phyloP scores from a whole-genome alignment of 2,888 invertebrate species.

The Drosophila maculinotata region DNA sequence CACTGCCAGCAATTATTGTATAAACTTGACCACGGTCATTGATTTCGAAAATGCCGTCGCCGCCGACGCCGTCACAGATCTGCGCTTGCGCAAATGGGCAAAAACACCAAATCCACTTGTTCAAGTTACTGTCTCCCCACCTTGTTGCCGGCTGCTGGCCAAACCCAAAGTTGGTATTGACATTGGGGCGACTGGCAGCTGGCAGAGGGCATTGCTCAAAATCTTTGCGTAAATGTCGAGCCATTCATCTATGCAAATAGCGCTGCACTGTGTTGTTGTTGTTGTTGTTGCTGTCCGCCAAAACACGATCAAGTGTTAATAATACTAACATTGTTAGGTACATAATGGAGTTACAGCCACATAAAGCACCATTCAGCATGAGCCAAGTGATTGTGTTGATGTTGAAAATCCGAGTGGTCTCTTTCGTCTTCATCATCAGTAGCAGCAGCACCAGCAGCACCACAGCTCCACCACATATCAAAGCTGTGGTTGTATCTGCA shows the following conservation, averaged over 20 bases:
- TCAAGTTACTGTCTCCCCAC: no score
- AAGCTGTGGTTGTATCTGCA: constrained; percentile 5
- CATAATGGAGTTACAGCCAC: constrained; percentile 40
- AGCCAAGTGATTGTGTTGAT: constrained; percentile 58
- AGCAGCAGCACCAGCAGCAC: constrained; percentile 5
- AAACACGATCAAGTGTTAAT: constrained; percentile 40
- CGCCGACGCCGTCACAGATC: constrained; percentile 42
- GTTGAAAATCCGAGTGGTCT: constrained; percentile 47
- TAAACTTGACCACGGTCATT: constrained; percentile 81
- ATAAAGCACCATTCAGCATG: constrained; percentile 55
- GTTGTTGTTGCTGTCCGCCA: constrained; percentile 13
- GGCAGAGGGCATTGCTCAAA: constrained; percentile 50
- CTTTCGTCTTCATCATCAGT: constrained; percentile 45
- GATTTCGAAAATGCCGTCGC: constrained; percentile 75
- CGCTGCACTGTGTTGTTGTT: constrained; percentile 9
- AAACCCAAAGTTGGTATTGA: constrained; percentile 47
- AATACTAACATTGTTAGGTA: constrained; percentile 44
- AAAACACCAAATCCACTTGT: neutral
- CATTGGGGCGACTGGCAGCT: constrained; percentile 52
- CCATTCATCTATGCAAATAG: constrained; percentile 51
- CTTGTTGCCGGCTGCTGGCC: no score
- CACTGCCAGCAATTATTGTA: constrained; percentile 61
- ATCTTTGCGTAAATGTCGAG: constrained; percentile 52
- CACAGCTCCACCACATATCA: no score
- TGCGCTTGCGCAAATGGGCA: constrained; percentile 73